These are phyloP conservation scores for Equus przewalskii DNA, from an alignment of 2,113 vertebrate genomes.

Conservation along the genomic window DNA sequence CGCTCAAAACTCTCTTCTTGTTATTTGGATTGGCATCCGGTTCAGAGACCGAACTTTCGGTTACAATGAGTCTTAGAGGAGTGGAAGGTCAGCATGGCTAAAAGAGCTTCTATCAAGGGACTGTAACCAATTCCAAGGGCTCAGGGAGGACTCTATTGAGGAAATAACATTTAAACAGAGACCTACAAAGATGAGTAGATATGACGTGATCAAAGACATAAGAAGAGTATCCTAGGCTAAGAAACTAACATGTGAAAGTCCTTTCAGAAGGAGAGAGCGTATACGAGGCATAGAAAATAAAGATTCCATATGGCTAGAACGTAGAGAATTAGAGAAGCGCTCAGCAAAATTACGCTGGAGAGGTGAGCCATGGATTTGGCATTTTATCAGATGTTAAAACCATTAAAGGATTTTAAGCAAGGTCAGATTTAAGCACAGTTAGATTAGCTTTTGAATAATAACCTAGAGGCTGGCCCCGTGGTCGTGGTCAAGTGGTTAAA, in stretches of 20 bases:
- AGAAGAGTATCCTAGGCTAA: neutral
- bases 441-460: neutral
- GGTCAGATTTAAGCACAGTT: neutral
- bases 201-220: neutral
- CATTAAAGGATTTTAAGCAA: neutral
- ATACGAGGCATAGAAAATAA: neutral
- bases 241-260: neutral
- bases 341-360: neutral
- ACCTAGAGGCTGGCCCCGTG: too few species aligned
- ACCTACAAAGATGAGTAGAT: neutral
- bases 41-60: too few species aligned
- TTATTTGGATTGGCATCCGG: too few species aligned
- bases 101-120: neutral
- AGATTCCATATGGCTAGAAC: neutral
- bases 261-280: neutral
- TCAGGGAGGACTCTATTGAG: neutral
- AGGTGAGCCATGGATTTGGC: neutral
- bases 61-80: neutral
- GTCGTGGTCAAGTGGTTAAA: too few species aligned
- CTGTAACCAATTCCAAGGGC: neutral
- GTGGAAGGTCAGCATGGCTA: neutral
- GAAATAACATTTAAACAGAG: neutral
- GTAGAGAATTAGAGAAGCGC: neutral
- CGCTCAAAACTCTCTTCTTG: too few species aligned
- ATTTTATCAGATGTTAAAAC: neutral